A percentile compares a stretch with the other conserved stretches of the same genome.
Conservation (phyloP, 2,888 invertebrate genomes). For the Notocelia uddmanniana region DNA sequence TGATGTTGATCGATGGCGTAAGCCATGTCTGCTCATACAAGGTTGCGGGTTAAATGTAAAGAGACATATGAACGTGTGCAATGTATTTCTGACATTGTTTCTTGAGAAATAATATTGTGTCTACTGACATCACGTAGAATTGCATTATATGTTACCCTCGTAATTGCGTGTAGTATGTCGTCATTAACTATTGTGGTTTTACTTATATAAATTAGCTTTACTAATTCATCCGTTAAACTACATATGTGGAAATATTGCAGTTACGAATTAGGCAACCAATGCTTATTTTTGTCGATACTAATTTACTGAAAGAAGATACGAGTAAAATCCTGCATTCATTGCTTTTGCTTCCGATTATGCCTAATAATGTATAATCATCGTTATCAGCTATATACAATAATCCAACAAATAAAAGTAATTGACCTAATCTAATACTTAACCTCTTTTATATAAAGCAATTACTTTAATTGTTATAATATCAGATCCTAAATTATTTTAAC, state of each 20-base stretch:
- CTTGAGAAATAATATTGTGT: slow-evolving; percentile 24
- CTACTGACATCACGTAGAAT: slow-evolving; percentile 32
- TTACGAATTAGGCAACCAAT: neutral
- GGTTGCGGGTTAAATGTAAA: slow-evolving; percentile 53
- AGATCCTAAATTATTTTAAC: too few relatives aligned
- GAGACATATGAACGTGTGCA: neutral
- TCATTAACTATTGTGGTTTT: slow-evolving; percentile 2
- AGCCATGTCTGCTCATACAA: slow-evolving; percentile 50
- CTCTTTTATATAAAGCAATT: too few relatives aligned
- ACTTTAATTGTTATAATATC: too few relatives aligned
- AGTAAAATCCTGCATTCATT: too few relatives aligned
- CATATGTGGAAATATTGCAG: neutral
- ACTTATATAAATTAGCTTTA: neutral
- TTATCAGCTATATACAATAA: too few relatives aligned
- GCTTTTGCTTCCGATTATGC: too few relatives aligned
- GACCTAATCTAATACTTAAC: too few relatives aligned
- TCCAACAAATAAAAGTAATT: neutral
- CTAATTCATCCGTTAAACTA: neutral
- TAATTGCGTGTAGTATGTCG: slow-evolving; percentile 25
- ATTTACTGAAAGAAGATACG: too few relatives aligned
- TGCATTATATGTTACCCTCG: slow-evolving; percentile 22
- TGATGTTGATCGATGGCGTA: slow-evolving; percentile 67
- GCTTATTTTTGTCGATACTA: too few relatives aligned
- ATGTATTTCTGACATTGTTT: slow-evolving; percentile 3
- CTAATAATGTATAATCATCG: too few relatives aligned